These are phyloP conservation scores for Acrossocheilus wenchowensis DNA, from an alignment of 2,797 vertebrate species.

Conservation along the genomic window DNA sequence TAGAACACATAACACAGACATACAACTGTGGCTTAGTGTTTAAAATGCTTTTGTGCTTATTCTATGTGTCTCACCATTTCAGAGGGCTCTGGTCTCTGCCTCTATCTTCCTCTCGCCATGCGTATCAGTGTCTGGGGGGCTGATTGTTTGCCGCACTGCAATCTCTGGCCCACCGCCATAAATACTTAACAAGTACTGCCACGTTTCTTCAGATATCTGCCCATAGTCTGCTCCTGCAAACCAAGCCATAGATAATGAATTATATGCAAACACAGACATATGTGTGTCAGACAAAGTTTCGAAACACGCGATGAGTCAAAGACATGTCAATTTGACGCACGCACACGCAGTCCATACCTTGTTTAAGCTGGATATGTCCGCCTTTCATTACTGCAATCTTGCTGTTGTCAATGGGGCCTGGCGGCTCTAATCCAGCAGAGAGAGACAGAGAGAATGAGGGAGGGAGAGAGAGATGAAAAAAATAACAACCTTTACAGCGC, in stretches of 20 bases:
- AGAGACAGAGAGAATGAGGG: background rate
- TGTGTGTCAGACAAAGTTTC: background rate
- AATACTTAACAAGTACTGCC: slow-evolving; percentile 89
- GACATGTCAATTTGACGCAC: background rate
- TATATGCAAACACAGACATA: background rate
- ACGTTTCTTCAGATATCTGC: slow-evolving; percentile 98
- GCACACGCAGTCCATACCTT: slow-evolving; percentile 77
- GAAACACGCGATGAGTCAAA: background rate
- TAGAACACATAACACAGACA: background rate
- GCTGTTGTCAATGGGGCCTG: slow-evolving; percentile 95
- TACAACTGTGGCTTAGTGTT: background rate
- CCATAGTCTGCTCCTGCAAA: slow-evolving; percentile 93
- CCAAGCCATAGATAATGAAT: background rate
- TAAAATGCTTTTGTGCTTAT: background rate
- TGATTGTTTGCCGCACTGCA: slow-evolving; percentile 89
- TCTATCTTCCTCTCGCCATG: slow-evolving; percentile 96
- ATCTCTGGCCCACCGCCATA: slow-evolving; percentile 94
- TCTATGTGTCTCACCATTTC: slow-evolving; percentile 65
- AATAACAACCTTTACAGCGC: background rate
- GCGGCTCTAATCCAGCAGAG: slow-evolving; percentile 82
- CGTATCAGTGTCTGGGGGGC: slow-evolving; percentile 81
- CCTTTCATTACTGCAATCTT: slow-evolving; percentile 90
- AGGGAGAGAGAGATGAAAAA: background rate
- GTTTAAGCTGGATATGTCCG: slow-evolving; percentile 92
- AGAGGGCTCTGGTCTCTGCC: slow-evolving; percentile 92